A percentile compares a stretch with the other conserved stretches of the same genome.
Evolutionary conservation across 2,888 invertebrate species (phyloP).

Genomic region (Lasioglossum lativentre): DNA sequence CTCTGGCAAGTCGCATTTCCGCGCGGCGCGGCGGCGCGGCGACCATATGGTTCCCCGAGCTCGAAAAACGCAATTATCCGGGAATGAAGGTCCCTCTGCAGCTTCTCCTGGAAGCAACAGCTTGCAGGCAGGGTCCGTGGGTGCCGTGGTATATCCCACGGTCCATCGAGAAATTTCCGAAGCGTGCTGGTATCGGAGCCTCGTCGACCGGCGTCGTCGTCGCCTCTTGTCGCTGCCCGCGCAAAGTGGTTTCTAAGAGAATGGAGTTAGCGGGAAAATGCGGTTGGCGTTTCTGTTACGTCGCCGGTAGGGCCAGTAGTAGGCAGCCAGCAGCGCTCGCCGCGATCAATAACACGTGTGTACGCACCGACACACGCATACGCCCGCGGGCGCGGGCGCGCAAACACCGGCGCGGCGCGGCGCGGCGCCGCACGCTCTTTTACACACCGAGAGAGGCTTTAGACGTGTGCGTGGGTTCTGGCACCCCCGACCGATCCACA

Average conservation of each 20-base stretch:
- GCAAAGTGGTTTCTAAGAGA: constrained; percentile 69
- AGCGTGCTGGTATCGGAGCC: neutral
- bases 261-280: constrained; percentile 79
- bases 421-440: constrained; percentile 70
- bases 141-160: constrained; percentile 17
- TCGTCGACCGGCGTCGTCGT: neutral
- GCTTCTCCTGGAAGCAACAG: constrained; percentile 28
- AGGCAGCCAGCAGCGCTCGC: constrained; percentile 55
- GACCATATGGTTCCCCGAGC: neutral
- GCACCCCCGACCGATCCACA: constrained; percentile 62
- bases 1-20: neutral
- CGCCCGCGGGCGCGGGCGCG: constrained; percentile 83
- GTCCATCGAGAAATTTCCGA: constrained; percentile 15
- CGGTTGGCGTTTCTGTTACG: constrained; percentile 77
- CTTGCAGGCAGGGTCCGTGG: constrained; percentile 13
- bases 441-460: constrained; percentile 49
- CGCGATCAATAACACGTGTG: constrained; percentile 84
- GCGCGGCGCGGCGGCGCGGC: neutral
- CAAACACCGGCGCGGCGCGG: constrained; percentile 69
- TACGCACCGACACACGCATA: constrained; percentile 81
- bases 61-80: constrained; percentile 19
- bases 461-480: constrained; percentile 11
- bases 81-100: neutral
- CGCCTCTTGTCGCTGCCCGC: constrained; percentile 10
- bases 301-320: constrained; percentile 41